These are phyloP conservation scores for Drosophila mimetica DNA, from an alignment of 2,888 invertebrate species.

Conservation along the genomic window DNA sequence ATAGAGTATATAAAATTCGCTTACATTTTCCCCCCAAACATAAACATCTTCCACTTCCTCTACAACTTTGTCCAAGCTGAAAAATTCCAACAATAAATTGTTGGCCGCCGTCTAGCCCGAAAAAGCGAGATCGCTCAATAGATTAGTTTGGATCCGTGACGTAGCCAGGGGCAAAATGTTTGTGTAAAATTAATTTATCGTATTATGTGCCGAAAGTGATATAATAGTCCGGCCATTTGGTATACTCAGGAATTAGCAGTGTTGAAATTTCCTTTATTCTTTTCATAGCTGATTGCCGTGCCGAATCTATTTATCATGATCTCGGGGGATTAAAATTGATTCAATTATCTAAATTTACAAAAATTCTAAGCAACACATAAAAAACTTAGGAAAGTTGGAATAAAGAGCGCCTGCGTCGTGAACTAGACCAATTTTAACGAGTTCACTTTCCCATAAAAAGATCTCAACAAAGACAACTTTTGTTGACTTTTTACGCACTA, in stretches of 20 bases:
- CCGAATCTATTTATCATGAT: slow-evolving; percentile 61
- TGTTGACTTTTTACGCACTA: slow-evolving; percentile 18
- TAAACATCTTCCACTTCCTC: neutral
- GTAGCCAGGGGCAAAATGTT: slow-evolving; percentile 40
- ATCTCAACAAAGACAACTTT: slow-evolving; percentile 4
- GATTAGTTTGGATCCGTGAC: slow-evolving; percentile 41
- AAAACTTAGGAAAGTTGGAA: neutral
- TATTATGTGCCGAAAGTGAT: slow-evolving; percentile 74
- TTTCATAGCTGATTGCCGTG: slow-evolving; percentile 13
- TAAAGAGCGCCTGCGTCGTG: neutral
- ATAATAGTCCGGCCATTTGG: slow-evolving; percentile 34
- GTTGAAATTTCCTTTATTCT: slow-evolving; percentile 60
- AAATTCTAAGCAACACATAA: neutral
- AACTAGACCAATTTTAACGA: slow-evolving; percentile 3
- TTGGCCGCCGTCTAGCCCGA: slow-evolving; percentile 20
- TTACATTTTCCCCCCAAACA: neutral
- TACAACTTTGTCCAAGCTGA: slow-evolving; percentile 6
- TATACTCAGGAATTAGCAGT: slow-evolving; percentile 34
- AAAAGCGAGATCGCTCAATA: slow-evolving; percentile 10
- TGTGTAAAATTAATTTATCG: slow-evolving; percentile 69
- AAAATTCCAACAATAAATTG: slow-evolving; percentile 28
- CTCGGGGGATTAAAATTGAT: slow-evolving; percentile 51
- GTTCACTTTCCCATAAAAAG: slow-evolving; percentile 14
- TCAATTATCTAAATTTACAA: slow-evolving; percentile 53
- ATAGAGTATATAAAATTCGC: slow-evolving; percentile 8